Base-by-base conservation (phyloP, 2,888 invertebrate genomes). In the Dolomedes plantarius region DNA sequence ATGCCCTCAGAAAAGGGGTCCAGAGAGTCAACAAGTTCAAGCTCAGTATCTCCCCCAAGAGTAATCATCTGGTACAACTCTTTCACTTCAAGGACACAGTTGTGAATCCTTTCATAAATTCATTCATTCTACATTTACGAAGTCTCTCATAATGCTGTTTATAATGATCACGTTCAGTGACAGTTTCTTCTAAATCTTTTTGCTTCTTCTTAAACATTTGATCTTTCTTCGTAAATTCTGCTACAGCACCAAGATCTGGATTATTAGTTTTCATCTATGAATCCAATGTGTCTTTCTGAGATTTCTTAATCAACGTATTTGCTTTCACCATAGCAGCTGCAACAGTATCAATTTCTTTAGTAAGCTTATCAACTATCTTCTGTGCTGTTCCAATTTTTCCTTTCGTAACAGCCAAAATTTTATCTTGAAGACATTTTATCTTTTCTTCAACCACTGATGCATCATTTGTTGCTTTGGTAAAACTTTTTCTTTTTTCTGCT, bases 21-120 rank as follows among this genome's bases (percentile, higher is more conserved):
- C 89, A 98, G 93, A 0, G 97, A 96, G 91, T 99, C 98, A 0
- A 98, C 96, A 77, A 98, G 92, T 90, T 99, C 99, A 68, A 99
- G 93, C 90, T 99, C 98, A 0, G 99, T 99, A 91, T 99, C 99
- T 0, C 99, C 99, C 9, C 98, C 99, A 65, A 98, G 92, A 0
- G 99, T 98, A 62, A 99, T 97, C 97, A 98, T 98, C 91, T 97
- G 97, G 90, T 99, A 99, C 95, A 98, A 97, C 92, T 98, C 98
- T 90, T 98, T 98, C 7, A 99, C 92, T 90, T 98, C 5, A 94
- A 92, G 0, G 96, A 96, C 89, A 99, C 99, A 19, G 95, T 94
- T 80, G 94, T 94, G 90, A 97, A 99, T 1, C 98, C 97, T 89
- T 93, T 92, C 92, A 96, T 93, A 91, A 98, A 98, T 90, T 98